Conservation (phyloP, 2,888 invertebrate species). For the Tetramorium bicarinatum region DNA sequence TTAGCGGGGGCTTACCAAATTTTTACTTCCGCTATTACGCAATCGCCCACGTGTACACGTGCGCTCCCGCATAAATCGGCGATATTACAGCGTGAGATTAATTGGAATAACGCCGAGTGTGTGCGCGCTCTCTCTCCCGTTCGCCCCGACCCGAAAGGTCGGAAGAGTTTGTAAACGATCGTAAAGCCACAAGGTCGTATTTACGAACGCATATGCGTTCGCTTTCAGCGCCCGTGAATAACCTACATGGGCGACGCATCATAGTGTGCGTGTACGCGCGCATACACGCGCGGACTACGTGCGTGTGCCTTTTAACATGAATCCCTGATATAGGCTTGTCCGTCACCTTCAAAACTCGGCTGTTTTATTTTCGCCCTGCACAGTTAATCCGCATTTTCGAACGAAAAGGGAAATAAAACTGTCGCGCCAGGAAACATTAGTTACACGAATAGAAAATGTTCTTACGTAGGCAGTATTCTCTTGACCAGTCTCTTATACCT, state of each 20-base stretch:
- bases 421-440: too few relatives aligned
- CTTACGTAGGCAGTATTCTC: too few relatives aligned
- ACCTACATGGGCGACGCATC: constrained; percentile 30
- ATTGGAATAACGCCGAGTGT: constrained; percentile 68
- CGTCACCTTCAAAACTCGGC: too few relatives aligned
- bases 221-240: constrained; percentile 66
- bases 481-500: too few relatives aligned
- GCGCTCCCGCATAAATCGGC: constrained; percentile 70
- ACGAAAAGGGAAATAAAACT: too few relatives aligned
- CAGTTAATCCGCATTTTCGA: too few relatives aligned
- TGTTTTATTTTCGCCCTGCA: too few relatives aligned
- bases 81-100: constrained; percentile 75
- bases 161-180: constrained; percentile 74
- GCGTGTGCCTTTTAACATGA: background rate
- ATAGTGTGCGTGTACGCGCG: background rate
- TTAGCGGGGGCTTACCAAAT: constrained; percentile 19
- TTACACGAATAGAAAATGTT: too few relatives aligned
- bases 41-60: constrained; percentile 59
- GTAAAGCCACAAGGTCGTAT: constrained; percentile 79
- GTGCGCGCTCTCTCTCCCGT: constrained; percentile 49
- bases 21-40: constrained; percentile 57
- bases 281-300: too few relatives aligned
- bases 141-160: constrained; percentile 70
- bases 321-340: too few relatives aligned
- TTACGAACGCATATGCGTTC: constrained; percentile 74